Base-by-base conservation (phyloP, 2,113 vertebrate species). In the Dinomys branickii region DNA sequence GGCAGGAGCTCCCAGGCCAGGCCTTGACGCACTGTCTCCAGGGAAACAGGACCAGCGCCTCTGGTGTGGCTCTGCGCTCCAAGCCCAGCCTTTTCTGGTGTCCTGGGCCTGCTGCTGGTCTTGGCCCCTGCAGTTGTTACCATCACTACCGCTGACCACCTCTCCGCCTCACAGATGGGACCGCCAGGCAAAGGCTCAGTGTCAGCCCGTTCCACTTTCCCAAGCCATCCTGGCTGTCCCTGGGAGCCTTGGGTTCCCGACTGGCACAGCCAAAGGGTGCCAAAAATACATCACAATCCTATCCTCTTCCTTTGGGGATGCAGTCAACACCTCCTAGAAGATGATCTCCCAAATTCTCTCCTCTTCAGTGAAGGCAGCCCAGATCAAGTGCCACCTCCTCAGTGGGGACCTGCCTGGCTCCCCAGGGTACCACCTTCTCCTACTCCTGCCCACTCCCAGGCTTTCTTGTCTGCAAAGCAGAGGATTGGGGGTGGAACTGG, bases 381-480 rank as follows among this genome's bases (percentile, higher is more conserved):
- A 90, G 80, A 94, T 93, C 67, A 88, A 84, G 47, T 54, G 58
- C 52, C 44, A 87, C 54, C 47, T 81, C 63, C 84, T 88, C 67
- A 71, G 17, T 58, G 52, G 81, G 87, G 84, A 58, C 20, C n/a
- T 73, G 20, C 78, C 88, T 20, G 56, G 80, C 24, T 85, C n/a
- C 85, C 54, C 50, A 82, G 75, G 35, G 56, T 20, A 38, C 65
- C 1, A 24, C 71, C 71, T 82, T 84, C 33, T 6, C 30, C 19
- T 54, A 8, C 12, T 22, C 41, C n/a, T 8, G 35, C 35, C 7
- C n/a, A 88, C 5, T 71, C n/a, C 33, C 8, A 54, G 50, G 47
- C 87, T 69, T 83, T 86, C 61, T 38, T 75, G 50, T 80, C 75
- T 89, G 7, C 86, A 82, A 94, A 93, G 83, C 88, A 44, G n/a